Evolutionary conservation across 1,140 invertebrate genomes (phyloP), one percentile per base, ranked within the genome.

Genomic region (Phenacoccus solenopsis): DNA sequence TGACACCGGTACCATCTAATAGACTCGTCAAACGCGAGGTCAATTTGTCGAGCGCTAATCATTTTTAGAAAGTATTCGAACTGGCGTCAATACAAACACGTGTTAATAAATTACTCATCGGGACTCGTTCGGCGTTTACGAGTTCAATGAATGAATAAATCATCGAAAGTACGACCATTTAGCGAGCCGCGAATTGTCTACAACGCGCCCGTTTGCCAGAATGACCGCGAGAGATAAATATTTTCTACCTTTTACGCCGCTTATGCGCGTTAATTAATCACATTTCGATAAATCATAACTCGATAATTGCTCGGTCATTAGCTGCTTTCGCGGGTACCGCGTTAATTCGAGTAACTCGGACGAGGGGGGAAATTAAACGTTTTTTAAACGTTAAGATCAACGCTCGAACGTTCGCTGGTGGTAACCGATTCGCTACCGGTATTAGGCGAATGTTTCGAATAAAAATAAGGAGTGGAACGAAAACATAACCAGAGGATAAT

Each of bases 91-190:
- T 49, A n/a, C n/a, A n/a, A 49, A n/a, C 38, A 49, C 38, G 38
- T n/a, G 38, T 16, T 49, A 49, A n/a, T n/a, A n/a, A n/a, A n/a
- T n/a, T n/a, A n/a, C n/a, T n/a, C n/a, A n/a, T n/a, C n/a, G n/a
- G 38, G 38, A 9, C 38, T 49, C 4, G 12, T 5, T 16, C 16
- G n/a, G 16, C 38, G 30, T 32, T 32, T 32, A 49, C 5, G 38
- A 49, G 38, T 49, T 49, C 38, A 49, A 49, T 49, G 38, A 49
- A 49, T 49, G 38, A 49, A 49, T 49, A 49, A 49, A 49, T 49
- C 38, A 49, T 49, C 38, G 38, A 9, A 49, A 49, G 38, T 49
- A 49, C 38, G 12, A 49, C 38, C 16, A 49, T 32, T 32, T 32
- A 32, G 30, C 30, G 5, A 32, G 13, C 30, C 30, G 30, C 13